Conservation (phyloP, 23 tunicate genomes). For the Phallusia fumigata region DNA sequence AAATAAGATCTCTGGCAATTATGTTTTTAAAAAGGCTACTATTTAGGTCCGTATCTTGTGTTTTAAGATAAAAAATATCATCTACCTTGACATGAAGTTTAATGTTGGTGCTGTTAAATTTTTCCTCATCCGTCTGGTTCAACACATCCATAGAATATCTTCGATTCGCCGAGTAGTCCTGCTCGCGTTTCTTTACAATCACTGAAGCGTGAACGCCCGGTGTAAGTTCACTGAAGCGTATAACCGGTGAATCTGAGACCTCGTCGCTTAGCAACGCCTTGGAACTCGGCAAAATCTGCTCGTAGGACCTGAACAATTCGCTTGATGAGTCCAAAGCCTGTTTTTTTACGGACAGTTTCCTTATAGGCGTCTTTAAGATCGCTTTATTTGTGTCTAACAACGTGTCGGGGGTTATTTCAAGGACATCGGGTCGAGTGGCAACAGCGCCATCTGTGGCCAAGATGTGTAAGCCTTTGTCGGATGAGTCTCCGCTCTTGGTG, state of each 20-base stretch:
- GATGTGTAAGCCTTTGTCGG: not conserved
- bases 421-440: not conserved
- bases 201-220: slow-evolving; percentile 55
- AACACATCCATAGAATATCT: slow-evolving; percentile 44
- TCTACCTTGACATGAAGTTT: slow-evolving; percentile 48
- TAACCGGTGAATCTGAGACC: slow-evolving; percentile 27
- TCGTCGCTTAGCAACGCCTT: not conserved
- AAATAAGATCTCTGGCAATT: too few species aligned
- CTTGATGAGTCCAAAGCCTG: not conserved
- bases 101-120: slow-evolving; percentile 34
- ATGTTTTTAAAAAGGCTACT: too few species aligned
- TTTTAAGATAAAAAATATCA: too few species aligned
- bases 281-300: slow-evolving; percentile 20
- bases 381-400: not conserved
- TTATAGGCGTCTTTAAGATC: not conserved
- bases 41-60: too few species aligned
- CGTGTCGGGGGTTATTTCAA: not conserved
- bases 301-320: slow-evolving; percentile 20
- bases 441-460: not conserved
- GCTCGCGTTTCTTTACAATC: slow-evolving; percentile 21
- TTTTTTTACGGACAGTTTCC: not conserved
- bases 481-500: not conserved
- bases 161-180: not conserved
- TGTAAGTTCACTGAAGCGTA: slow-evolving; percentile 19
- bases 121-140: not conserved